Evolutionary conservation across 2,113 vertebrate genomes (phyloP).

Genomic region (Ictalurus punctatus): DNA sequence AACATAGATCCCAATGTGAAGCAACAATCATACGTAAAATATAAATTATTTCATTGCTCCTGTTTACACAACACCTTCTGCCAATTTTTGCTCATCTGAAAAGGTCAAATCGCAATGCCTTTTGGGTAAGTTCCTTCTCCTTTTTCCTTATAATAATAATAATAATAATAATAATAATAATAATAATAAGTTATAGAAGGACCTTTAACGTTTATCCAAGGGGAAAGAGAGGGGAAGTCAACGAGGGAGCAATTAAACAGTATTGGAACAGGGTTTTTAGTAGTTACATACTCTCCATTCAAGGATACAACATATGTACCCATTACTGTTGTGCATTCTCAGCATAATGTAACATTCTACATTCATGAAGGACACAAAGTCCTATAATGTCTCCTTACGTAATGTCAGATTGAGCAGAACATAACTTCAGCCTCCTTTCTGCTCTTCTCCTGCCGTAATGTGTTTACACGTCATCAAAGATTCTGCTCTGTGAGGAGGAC

Average conservation of each 20-base stretch:
- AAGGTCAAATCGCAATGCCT: background rate
- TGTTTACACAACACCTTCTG: background rate
- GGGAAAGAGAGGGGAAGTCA: background rate
- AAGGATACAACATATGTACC: conserved; percentile 11
- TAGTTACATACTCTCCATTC: conserved; percentile 29
- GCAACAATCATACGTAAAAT: background rate
- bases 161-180: background rate
- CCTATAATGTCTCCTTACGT: conserved; percentile 5
- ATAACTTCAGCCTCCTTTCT: background rate
- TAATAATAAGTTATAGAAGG: background rate
- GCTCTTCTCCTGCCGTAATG: background rate
- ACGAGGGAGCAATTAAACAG: background rate
- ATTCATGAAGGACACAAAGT: conserved; percentile 38
- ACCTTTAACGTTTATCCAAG: background rate
- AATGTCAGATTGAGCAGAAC: conserved; percentile 24
- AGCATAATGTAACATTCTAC: conserved; percentile 43
- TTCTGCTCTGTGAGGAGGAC: conserved; percentile 83
- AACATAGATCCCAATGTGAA: background rate
- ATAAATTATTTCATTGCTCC: background rate
- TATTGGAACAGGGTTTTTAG: background rate
- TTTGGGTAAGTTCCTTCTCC: background rate
- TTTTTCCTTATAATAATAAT: background rate
- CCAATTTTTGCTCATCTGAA: background rate
- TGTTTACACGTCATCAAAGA: conserved; percentile 90
- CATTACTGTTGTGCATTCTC: conserved; percentile 17